Conservation (phyloP, 2,888 invertebrate genomes). For the Andrena bucephala region DNA sequence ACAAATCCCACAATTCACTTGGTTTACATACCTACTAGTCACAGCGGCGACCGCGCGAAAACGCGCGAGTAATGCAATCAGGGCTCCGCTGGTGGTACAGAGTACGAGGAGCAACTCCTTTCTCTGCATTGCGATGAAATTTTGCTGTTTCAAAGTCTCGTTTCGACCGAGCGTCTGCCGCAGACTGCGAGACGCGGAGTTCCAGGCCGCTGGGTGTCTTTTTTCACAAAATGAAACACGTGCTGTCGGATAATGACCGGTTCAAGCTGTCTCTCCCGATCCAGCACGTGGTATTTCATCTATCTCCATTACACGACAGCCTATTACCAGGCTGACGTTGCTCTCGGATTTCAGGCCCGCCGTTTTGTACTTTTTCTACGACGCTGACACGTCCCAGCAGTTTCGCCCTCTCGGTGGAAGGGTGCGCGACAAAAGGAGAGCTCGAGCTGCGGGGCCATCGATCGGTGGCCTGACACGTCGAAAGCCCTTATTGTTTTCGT, state of each 20-base stretch:
- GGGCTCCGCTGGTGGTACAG: no score
- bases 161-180: background rate
- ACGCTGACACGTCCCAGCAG: slow-evolving; percentile 15
- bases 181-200: background rate
- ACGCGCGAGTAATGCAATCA: no score
- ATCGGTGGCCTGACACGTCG: slow-evolving; percentile 23
- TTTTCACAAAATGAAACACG: background rate
- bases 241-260: background rate
- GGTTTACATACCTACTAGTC: no score
- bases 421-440: slow-evolving; percentile 23
- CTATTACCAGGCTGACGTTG: slow-evolving; percentile 33
- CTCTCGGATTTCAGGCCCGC: slow-evolving; percentile 35
- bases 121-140: no score
- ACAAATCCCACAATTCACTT: background rate
- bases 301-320: slow-evolving; percentile 19
- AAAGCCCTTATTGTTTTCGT: slow-evolving; percentile 39
- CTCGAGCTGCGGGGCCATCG: slow-evolving; percentile 27
- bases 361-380: slow-evolving; percentile 21
- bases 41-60: no score
- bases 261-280: background rate
- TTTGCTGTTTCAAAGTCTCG: background rate
- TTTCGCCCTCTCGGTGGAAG: slow-evolving; percentile 22
- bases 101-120: no score
- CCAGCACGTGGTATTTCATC: slow-evolving; percentile 13
- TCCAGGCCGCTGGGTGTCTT: background rate